Evolutionary conservation across 2,113 vertebrate genomes (phyloP).

Genomic region (Ceyx melanurus): DNA sequence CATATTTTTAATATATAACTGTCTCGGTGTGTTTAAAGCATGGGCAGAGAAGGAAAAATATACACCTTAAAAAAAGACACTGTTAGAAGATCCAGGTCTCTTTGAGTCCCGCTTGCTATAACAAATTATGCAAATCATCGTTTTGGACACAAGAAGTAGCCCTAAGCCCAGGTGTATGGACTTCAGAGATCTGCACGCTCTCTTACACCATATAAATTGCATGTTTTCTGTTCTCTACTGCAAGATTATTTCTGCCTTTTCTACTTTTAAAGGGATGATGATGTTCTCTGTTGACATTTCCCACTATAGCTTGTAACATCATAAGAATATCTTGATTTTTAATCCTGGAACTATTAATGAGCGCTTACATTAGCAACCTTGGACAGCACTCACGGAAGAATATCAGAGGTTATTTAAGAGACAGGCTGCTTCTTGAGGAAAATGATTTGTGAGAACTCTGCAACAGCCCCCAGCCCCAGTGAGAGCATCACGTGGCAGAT

Average conservation of each 20-base stretch:
- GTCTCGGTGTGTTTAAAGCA: accelerated
- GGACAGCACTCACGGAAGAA: neutral
- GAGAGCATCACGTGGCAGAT: neutral
- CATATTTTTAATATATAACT: neutral
- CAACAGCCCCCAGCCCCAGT: accelerated
- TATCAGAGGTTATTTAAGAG: neutral
- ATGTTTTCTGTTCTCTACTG: neutral
- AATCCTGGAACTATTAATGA: constrained; percentile 9
- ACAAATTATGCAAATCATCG: neutral
- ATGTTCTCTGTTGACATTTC: neutral
- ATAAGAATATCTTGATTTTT: constrained; percentile 31
- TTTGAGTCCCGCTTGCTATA: neutral
- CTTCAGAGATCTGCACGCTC: neutral
- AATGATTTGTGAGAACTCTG: neutral
- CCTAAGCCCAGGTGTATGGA: neutral
- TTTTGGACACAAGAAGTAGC: neutral
- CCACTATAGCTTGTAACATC: neutral
- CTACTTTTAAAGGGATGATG: neutral
- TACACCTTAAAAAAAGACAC: neutral
- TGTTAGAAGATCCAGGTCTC: neutral
- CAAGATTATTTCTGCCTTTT: neutral
- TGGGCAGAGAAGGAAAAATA: neutral
- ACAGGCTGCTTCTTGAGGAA: neutral
- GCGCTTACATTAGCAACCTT: neutral
- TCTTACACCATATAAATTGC: neutral